phyloP scores from a whole-genome alignment of 2,113 vertebrate genomes.

The Dipodomys stephensi region DNA sequence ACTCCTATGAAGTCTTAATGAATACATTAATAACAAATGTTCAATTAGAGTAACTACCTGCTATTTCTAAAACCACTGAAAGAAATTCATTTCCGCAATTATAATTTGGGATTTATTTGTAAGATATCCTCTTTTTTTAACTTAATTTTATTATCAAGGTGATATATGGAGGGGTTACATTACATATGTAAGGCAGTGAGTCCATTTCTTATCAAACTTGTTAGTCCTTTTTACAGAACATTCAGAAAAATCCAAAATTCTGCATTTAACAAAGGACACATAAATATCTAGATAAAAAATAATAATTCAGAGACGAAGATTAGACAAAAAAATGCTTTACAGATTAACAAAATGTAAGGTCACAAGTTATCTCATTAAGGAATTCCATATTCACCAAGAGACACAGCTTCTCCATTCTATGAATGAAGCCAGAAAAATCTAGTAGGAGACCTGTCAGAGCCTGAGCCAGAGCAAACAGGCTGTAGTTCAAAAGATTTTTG shows the following conservation, averaged over 20 bases:
- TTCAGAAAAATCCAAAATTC: not conserved
- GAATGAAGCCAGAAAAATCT: constrained; percentile 66
- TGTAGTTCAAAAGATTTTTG: constrained; percentile 14
- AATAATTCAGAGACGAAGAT: not conserved
- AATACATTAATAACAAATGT: not conserved
- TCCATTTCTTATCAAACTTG: no score
- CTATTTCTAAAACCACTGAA: not conserved
- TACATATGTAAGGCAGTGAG: no score
- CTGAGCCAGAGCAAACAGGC: constrained; percentile 69
- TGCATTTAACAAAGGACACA: not conserved
- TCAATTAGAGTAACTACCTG: not conserved
- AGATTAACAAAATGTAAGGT: constrained; percentile 66
- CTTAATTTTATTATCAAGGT: no score
- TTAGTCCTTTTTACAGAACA: not conserved
- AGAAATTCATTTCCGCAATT: not conserved
- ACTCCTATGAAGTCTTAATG: not conserved
- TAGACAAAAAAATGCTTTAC: constrained; percentile 51
- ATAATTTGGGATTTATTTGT: not conserved
- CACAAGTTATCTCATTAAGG: constrained; percentile 57
- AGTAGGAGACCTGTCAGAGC: constrained; percentile 58
- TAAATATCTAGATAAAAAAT: not conserved
- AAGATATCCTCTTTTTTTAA: not conserved
- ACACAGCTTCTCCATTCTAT: constrained; percentile 43
- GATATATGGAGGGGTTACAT: no score
- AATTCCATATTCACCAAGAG: constrained; percentile 65